Base-by-base conservation (phyloP, 2,113 vertebrate species). In the Centropus bengalensis region DNA sequence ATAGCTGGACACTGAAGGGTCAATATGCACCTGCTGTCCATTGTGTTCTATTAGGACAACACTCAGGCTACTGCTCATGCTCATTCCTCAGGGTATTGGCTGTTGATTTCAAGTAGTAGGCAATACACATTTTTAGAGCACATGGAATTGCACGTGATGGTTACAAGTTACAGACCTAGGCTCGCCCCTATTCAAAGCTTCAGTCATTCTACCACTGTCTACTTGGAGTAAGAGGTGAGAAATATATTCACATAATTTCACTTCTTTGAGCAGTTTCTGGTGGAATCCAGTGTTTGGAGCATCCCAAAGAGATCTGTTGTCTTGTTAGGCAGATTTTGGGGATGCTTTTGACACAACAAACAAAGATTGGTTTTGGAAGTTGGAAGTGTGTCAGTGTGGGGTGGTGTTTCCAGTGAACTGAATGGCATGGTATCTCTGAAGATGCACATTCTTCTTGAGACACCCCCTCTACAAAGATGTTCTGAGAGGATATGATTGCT, bases 381-480 rank as follows among this genome's bases (percentile, higher is more conserved):
- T 32, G 44, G 86, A 77, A 51, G 9, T 30, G 28, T 20, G 19
- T 1, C 1, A 3, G 7, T 27, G 49, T 0, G 1, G n/a, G 49
- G 20, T 1, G 2, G 20, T 20, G 33, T 40, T 62, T 38, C 22
- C 23, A 2, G 9, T 2, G 18, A 67, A 16, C 24, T 14, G 44
- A 55, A 26, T 0, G 7, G 15, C 20, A 5, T 2, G 5, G 5
- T 3, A 8, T 24, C 47, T 40, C 9, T 40, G 14, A 44, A 74
- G 63, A 68, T 11, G 16, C 12, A 19, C 0, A 0, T 28, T 47
- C 47, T 63, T 59, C 59, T 58, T 3, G 54, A 54, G 52, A 30
- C 33, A 9, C 2, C 14, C 6, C 6, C 6, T 20, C 5, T 30
- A 12, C 66, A 28, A 69, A 89, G 67, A 30, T 0, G 0, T 26